Evolutionary conservation across 2,888 invertebrate species (phyloP).

Genomic region (Phragmatobia fuliginosa): DNA sequence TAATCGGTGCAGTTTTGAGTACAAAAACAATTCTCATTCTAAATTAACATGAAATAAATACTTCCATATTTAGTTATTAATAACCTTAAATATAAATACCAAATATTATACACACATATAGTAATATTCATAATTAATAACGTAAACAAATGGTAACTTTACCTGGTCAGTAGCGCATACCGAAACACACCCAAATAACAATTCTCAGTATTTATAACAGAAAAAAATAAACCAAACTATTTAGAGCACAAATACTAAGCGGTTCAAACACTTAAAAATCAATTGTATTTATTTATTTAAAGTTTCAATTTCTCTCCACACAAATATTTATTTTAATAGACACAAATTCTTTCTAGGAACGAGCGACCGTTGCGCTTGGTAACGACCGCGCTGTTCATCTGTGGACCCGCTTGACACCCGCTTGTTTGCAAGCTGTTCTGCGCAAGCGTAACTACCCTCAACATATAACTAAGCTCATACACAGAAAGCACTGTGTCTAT

Average conservation of each 20-base stretch:
- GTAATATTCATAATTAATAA: slow-evolving; percentile 1
- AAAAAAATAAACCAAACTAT: slow-evolving; percentile 26
- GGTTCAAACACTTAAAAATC: slow-evolving; percentile 26
- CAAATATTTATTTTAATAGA: slow-evolving; percentile 40
- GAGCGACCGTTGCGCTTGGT: slow-evolving; percentile 27
- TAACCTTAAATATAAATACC: too few relatives aligned
- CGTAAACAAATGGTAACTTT: slow-evolving; percentile 30
- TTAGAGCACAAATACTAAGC: slow-evolving; percentile 29
- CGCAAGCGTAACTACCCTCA: slow-evolving; percentile 44
- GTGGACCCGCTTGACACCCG: slow-evolving; percentile 24
- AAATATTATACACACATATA: not conserved
- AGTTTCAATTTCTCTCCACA: slow-evolving; percentile 30
- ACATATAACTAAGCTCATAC: slow-evolving; percentile 25
- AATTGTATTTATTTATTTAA: slow-evolving; percentile 16
- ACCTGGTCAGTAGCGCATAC: slow-evolving; percentile 39
- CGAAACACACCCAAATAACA: slow-evolving; percentile 38
- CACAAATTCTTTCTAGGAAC: slow-evolving; percentile 17
- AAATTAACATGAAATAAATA: not conserved
- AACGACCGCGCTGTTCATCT: slow-evolving; percentile 41
- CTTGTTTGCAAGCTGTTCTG: slow-evolving; percentile 30
- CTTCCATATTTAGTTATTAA: too few relatives aligned
- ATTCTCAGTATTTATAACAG: slow-evolving; percentile 36
- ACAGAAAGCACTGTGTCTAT: slow-evolving; percentile 36
- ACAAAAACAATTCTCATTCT: not conserved
- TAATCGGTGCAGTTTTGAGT: not conserved